Evolutionary conservation across 2,888 invertebrate species (phyloP), one percentile per base, ranked within the genome.

Genomic region (Lamellibrachia columna): DNA sequence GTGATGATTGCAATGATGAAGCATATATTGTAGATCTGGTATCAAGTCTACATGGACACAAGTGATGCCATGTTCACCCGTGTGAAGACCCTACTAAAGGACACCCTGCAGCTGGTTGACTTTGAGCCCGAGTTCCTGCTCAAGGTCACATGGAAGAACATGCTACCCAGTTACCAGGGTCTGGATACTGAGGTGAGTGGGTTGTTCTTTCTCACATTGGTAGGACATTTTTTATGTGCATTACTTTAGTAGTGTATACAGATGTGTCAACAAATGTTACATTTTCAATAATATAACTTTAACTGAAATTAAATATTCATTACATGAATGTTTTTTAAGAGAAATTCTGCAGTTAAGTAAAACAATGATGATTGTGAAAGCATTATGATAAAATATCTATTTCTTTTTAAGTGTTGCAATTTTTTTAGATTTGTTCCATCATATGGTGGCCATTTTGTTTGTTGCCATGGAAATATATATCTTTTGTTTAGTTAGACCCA

Each of bases 101-200:
- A 7, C 75, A 75, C 91, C 22, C 3, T 75, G 22, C 4, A 75
- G 6, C n/a, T 58, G 90, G 15, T 28, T 7, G 22, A 91, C 40
- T 52, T 92, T 52, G 53, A 22, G n/a, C 92, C 92, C 90, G 15
- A 75, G 28, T 93, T 90, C 91, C 90, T 93, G 9, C 92, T 93
- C 15, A 93, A 92, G 52, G 93, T 93, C 91, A 93, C 93, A 9
- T 93, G 93, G 93, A 9, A 90, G 7, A 53, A 93, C n/a, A 90
- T 93, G 92, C 58, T 55, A 52, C 93, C 93, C 22, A 53, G 90
- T 40, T 92, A 93, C 92, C 7, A 7, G 4, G n/a, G 90, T 53
- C 58, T 60, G 8, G 91, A 92, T 7, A 8, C 9, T 3, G 92
- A 93, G 92, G 93, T 92, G 91, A 92, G 91, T 9, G n/a, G 75